Conservation (phyloP, 2,888 invertebrate species). For the Euproctis similis region DNA sequence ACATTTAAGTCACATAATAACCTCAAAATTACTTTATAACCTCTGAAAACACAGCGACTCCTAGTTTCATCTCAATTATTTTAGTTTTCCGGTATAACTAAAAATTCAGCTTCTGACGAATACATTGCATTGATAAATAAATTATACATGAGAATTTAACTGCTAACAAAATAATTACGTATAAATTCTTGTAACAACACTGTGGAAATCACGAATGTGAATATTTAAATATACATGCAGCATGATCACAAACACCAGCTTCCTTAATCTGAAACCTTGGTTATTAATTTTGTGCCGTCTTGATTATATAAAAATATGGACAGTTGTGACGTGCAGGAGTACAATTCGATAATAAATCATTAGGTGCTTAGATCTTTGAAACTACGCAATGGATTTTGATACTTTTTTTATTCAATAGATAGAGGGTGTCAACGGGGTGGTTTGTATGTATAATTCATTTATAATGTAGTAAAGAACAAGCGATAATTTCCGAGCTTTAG, state of each 20-base stretch:
- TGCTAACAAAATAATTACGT: conserved; percentile 22
- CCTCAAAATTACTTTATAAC: conserved; percentile 4
- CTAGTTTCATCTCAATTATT: conserved; percentile 15
- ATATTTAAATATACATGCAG: conserved; percentile 27
- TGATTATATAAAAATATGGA: no score
- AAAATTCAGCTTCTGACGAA: conserved; percentile 28
- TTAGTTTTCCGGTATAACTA: conserved; percentile 24
- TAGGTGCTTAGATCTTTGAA: no score
- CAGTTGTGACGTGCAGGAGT: no score
- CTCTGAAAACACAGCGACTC: conserved; percentile 9
- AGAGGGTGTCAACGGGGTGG: no score
- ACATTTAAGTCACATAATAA: conserved; percentile 5
- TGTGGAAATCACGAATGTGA: conserved; percentile 30
- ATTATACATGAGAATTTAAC: conserved; percentile 21
- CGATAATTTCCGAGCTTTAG: no score
- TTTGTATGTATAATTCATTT: no score
- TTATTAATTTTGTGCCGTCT: conserved; percentile 23
- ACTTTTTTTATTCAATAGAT: no score
- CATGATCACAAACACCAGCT: conserved; percentile 28
- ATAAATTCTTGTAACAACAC: conserved; percentile 24
- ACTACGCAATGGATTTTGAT: no score
- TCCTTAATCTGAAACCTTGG: conserved; percentile 34
- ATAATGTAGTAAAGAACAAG: no score
- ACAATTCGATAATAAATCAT: no score
- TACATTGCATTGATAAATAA: conserved; percentile 15